A percentile compares a stretch with the other conserved stretches of the same genome.
Conservation (phyloP, 1,140 invertebrate genomes). For the Carposina sasakii region DNA sequence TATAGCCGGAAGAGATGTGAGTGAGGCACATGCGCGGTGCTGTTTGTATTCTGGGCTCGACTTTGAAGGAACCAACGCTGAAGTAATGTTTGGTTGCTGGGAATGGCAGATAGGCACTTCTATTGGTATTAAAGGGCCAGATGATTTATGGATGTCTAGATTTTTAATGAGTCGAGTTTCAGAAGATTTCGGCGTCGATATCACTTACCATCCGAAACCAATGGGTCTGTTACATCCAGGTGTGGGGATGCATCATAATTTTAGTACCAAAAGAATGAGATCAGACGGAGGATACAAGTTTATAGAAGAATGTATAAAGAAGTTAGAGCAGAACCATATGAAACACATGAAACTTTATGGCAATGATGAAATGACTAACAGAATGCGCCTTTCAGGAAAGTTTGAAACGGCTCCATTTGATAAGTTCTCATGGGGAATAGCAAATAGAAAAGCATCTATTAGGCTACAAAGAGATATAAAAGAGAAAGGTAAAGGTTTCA, state of each 20-base stretch:
- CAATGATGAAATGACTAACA: slow-evolving; percentile 87
- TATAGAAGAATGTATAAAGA: slow-evolving; percentile 87
- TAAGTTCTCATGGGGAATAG: slow-evolving; percentile 84
- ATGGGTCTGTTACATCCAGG: slow-evolving; percentile 95
- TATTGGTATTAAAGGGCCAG: slow-evolving; percentile 87
- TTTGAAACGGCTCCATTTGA: slow-evolving; percentile 91
- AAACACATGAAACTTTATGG: slow-evolving; percentile 94
- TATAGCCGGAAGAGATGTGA: slow-evolving; percentile 90
- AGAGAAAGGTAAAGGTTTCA: slow-evolving; percentile 90
- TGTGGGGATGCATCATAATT: slow-evolving; percentile 93
- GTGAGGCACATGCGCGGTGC: slow-evolving; percentile 76
- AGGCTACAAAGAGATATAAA: slow-evolving; percentile 87
- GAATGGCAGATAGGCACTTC: slow-evolving; percentile 85
- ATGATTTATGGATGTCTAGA: slow-evolving; percentile 93
- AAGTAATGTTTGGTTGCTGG: slow-evolving; percentile 95
- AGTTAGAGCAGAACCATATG: slow-evolving; percentile 85
- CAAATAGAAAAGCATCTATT: slow-evolving; percentile 85
- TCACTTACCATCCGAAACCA: slow-evolving; percentile 92
- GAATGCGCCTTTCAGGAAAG: slow-evolving; percentile 87
- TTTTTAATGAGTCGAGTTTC: slow-evolving; percentile 89
- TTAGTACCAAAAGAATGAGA: slow-evolving; percentile 91
- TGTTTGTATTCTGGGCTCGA: slow-evolving; percentile 94
- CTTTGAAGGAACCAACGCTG: slow-evolving; percentile 94
- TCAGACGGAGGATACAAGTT: slow-evolving; percentile 81
- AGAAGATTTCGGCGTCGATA: slow-evolving; percentile 93